Conservation (phyloP, 2,113 vertebrate species). For the Fukomys damarensis region DNA sequence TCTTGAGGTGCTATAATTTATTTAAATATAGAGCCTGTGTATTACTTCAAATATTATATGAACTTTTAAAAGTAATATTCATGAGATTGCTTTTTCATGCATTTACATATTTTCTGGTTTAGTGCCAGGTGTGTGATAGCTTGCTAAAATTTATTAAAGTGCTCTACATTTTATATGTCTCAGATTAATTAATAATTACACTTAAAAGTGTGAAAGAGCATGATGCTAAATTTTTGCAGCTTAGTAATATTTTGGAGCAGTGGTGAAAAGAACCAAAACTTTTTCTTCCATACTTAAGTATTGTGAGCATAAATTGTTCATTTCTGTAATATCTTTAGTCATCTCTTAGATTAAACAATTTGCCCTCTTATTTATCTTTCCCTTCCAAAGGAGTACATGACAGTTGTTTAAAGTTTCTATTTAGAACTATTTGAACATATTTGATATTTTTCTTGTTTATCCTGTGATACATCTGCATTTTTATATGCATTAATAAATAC, state of each 20-base stretch:
- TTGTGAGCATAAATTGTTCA: not conserved
- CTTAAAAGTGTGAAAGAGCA: not conserved
- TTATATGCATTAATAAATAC: not conserved
- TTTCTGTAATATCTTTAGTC: not conserved
- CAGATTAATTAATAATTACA: slow-evolving; percentile 2
- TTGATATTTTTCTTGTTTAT: not conserved
- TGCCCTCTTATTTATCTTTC: not conserved
- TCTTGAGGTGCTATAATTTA: not conserved
- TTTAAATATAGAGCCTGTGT: not conserved
- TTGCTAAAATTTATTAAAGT: not conserved
- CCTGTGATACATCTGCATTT: not conserved
- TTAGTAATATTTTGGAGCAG: not conserved
- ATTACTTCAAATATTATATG: slow-evolving; percentile 19
- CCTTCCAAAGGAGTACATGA: not conserved
- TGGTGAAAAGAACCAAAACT: not conserved
- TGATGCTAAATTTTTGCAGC: not conserved
- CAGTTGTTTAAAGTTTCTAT: not conserved
- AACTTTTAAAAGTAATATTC: slow-evolving; percentile 5
- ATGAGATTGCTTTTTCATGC: not conserved
- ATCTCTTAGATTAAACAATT: not conserved
- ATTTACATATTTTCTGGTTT: not conserved
- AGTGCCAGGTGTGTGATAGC: not conserved
- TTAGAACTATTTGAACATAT: not conserved
- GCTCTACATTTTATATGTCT: not conserved
- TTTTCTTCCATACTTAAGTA: slow-evolving; percentile 14